Conservation (phyloP, 1,140 invertebrate species). For the Heliconius nattereri region DNA sequence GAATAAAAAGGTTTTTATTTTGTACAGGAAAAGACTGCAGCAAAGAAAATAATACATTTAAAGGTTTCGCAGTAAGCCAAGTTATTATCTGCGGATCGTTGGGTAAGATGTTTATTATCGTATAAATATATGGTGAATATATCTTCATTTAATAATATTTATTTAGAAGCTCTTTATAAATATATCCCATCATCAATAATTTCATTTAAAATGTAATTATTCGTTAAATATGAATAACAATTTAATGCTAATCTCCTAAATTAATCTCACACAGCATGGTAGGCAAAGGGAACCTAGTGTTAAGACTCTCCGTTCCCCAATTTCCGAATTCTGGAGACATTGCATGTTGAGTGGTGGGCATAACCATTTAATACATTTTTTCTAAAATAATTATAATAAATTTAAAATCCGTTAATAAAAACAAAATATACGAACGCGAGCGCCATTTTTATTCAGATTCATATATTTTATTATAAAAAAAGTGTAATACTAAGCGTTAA, state of each 20-base stretch:
- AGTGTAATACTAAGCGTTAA: conserved; percentile 26
- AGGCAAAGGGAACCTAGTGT: too few relatives aligned
- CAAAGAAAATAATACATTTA: conserved; percentile 49
- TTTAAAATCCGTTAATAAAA: neutral
- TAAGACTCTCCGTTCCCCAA: too few relatives aligned
- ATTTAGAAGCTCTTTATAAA: too few relatives aligned
- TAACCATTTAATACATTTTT: neutral
- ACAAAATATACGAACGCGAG: neutral
- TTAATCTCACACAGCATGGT: too few relatives aligned
- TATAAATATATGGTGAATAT: neutral
- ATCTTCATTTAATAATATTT: neutral
- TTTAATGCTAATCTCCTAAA: neutral
- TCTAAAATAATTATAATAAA: neutral
- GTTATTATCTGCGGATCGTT: conserved; percentile 43
- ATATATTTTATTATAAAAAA: conserved; percentile 15
- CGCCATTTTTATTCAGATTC: neutral
- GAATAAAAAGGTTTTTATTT: conserved; percentile 57
- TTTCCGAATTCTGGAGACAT: too few relatives aligned
- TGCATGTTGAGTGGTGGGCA: too few relatives aligned
- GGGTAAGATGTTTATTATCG: conserved; percentile 40
- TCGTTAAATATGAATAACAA: neutral
- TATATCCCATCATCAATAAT: too few relatives aligned
- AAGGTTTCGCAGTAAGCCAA: conserved; percentile 60
- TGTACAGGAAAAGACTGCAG: conserved; percentile 50
- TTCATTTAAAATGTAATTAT: too few relatives aligned